Conservation (phyloP, 2,113 vertebrate species). For the Saguinus imperator region DNA sequence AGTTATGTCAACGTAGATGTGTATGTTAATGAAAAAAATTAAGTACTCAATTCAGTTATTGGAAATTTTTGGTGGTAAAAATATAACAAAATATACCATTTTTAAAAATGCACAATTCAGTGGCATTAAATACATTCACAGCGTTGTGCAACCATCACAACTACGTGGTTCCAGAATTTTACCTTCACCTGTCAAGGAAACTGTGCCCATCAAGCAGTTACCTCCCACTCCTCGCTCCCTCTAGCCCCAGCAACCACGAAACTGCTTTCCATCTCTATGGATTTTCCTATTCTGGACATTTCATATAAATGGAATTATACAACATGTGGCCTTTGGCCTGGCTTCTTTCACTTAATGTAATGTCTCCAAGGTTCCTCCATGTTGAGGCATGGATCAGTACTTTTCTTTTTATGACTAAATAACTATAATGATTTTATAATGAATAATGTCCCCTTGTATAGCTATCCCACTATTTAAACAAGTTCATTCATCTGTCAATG, state of each 20-base stretch:
- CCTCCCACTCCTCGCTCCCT: too few relatives aligned
- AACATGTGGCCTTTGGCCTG: too few relatives aligned
- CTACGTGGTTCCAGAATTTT: not conserved
- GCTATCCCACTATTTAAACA: not conserved
- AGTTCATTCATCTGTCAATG: not conserved
- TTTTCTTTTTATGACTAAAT: not conserved
- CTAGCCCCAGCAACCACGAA: too few relatives aligned
- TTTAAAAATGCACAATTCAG: too few relatives aligned
- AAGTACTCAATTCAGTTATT: not conserved
- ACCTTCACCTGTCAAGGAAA: not conserved
- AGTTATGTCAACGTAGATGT: not conserved
- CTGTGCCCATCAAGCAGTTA: not conserved
- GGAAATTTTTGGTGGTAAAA: not conserved
- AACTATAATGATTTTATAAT: too few relatives aligned
- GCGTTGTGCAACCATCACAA: not conserved
- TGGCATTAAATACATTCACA: too few relatives aligned
- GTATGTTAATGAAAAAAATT: not conserved
- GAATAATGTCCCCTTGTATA: not conserved
- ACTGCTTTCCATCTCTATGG: too few relatives aligned
- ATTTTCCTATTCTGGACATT: too few relatives aligned
- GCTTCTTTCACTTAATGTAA: not conserved
- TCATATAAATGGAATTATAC: too few relatives aligned
- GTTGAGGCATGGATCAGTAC: not conserved
- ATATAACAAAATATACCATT: not conserved
- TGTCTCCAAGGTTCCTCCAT: not conserved